Base-by-base conservation (phyloP, 2,888 invertebrate genomes). In the Drosophila melanosoma region DNA sequence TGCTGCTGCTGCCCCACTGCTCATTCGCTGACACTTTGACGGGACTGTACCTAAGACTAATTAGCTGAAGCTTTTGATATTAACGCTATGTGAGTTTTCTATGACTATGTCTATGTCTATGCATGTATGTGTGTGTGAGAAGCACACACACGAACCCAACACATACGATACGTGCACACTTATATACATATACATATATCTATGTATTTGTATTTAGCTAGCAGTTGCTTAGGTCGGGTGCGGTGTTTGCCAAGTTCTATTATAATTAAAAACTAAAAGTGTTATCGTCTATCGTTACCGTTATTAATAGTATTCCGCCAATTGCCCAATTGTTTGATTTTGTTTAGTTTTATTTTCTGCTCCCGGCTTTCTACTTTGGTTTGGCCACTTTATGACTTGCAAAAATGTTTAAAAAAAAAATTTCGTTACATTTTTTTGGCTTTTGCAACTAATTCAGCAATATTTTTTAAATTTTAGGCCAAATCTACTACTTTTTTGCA, bases 371-470 rank as follows among this genome's bases (percentile, higher is more conserved):
- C 51, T 36, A 38, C 6, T 20, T 2, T 36, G 10, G 67, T 83
- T 79, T 82, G 83, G 81, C 83, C 83, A 76, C 82, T 57, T 64
- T 81, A 75, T 58, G 58, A 59, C 38, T 69, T 69, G 56, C 59
- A 45, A 70, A 81, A 69, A 52, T 67, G 68, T 69, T 70, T 45
- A 48, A 68, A 80, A 80, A 80, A 80, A 85, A 80, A 87, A 78
- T 65, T 68, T 59, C 15, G 49, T 64, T 66, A 45, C 45, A 23
- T 54, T 73, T 52, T 61, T 49, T 53, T 36, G 45, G 45, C 45
- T 58, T 65, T 66, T 72, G 75, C 82, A 82, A 88, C 87, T 90
- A 91, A 90, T 90, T 90, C 90, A 91, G 89, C 91, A 91, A 89
- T 81, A 76, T 83, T 64, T 54, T 45, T 4, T 33, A 23, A 53